Base-by-base conservation (phyloP, 2,888 invertebrate genomes). In the Dyspetes luteomarginatus region DNA sequence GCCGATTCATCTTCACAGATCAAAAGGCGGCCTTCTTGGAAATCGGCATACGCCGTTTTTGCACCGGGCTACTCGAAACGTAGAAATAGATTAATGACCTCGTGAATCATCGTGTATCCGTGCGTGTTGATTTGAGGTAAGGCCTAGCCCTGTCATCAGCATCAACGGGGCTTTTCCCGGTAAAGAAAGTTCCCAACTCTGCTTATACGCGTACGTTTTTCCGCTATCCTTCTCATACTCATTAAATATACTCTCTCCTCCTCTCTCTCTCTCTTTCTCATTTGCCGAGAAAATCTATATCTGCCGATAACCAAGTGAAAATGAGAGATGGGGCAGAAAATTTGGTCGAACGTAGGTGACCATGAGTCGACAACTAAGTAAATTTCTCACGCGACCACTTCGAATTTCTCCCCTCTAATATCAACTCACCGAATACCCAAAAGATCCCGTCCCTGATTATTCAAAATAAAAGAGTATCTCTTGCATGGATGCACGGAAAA, bases 51-150 rank as follows among this genome's bases (percentile, higher is more conserved):
- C 84, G 85, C 65, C 73, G 72, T 62, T 78, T 62, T 81, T 58
- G 48, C 75, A 30, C 41, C 52, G 4, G 26, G 28, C 36, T 41
- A 75, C 73, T 81, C 81, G 83, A 85, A 77, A 85, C 87, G 87
- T 88, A 85, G 88, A 91, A 90, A 90, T 90, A 89, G 90, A 91
- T 91, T 91, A 90, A 91, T 88, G 89, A 87, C 87, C 86, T 85
- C 88, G 87, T 90, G 89, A 90, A 91, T 91, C 91, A 89, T 85
- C 87, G 83, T 88, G 75, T 77, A 78, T n/a, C 75, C 69, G 65
- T 78, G 36, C 58, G 78, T 83, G 88, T 89, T 89, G 90, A 91
- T 90, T 87, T 86, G 84, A 87, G 85, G 86, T 87, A 83, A 72
- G 81, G 83, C 85, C n/a, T 85, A 82, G 72, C 71, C 77, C 56